Conservation (phyloP, 2,888 invertebrate genomes). For the Xestoiulus laeticollis region DNA sequence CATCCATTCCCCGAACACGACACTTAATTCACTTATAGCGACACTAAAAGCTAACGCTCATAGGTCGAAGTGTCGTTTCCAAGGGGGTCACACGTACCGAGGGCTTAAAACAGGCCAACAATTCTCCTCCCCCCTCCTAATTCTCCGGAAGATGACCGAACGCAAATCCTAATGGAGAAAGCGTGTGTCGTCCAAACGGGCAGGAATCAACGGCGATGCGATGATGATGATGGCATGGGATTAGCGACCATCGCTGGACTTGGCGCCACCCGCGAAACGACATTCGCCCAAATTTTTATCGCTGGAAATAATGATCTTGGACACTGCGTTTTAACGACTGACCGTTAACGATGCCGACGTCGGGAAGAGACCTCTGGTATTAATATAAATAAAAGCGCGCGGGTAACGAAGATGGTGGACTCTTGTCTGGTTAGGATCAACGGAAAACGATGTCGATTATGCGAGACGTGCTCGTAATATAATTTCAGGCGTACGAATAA, state of each 20-base stretch:
- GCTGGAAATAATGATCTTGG: constrained; percentile 7
- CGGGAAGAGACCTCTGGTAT: background rate
- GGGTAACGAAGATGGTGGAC: background rate
- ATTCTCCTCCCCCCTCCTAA: background rate
- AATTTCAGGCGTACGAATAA: background rate
- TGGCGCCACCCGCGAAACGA: background rate
- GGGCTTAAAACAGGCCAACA: background rate
- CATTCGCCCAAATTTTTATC: background rate
- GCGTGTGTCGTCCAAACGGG: background rate
- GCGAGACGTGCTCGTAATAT: too few species aligned
- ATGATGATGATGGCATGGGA: background rate
- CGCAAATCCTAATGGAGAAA: constrained; percentile 34
- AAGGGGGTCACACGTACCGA: background rate
- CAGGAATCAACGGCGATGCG: background rate
- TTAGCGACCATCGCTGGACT: background rate
- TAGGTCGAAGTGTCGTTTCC: background rate
- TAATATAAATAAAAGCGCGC: background rate
- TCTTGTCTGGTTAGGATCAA: constrained; percentile 1
- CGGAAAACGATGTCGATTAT: background rate
- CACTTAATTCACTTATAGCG: background rate
- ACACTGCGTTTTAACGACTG: background rate
- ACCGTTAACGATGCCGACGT: background rate
- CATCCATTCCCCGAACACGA: constrained; percentile 1
- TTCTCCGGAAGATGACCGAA: constrained; percentile 2
- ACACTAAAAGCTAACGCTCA: background rate